phyloP scores from a whole-genome alignment of 2,888 invertebrate species.

The Bembecia ichneumoniformis region DNA sequence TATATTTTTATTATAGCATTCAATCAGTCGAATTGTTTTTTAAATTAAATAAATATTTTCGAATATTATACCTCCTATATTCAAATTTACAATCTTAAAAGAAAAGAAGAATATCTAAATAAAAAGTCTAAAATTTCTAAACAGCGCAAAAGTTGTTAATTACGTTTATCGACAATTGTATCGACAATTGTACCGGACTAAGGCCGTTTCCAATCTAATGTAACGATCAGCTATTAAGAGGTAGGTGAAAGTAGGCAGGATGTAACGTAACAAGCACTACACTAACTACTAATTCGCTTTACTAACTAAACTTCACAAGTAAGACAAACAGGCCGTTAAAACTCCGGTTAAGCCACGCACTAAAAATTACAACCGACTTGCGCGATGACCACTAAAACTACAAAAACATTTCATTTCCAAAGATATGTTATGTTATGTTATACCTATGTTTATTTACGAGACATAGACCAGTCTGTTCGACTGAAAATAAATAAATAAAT shows the following conservation, averaged over 20 bases:
- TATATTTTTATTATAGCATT: too few relatives aligned
- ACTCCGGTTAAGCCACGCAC: not conserved
- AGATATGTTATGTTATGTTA: too few relatives aligned
- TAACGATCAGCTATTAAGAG: slow-evolving; percentile 35
- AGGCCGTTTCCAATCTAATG: slow-evolving; percentile 19
- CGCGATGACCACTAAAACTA: too few relatives aligned
- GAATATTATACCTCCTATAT: too few relatives aligned
- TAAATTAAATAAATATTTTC: too few relatives aligned
- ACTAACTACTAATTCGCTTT: not conserved
- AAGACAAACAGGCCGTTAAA: not conserved
- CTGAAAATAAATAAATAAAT: too few relatives aligned
- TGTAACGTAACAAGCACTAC: not conserved
- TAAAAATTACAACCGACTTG: not conserved
- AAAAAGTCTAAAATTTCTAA: not conserved
- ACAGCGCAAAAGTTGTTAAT: not conserved
- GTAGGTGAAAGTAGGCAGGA: slow-evolving; percentile 16
- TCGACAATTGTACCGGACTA: slow-evolving; percentile 1
- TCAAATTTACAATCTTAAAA: too few relatives aligned
- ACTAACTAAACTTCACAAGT: not conserved
- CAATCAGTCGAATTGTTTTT: too few relatives aligned
- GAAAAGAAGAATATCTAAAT: too few relatives aligned
- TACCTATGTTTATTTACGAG: too few relatives aligned
- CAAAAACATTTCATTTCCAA: too few relatives aligned
- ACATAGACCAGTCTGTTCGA: too few relatives aligned
- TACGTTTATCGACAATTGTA: not conserved